Evolutionary conservation across 2,888 invertebrate species (phyloP).

Genomic region (Rugalucina vietnamica): DNA sequence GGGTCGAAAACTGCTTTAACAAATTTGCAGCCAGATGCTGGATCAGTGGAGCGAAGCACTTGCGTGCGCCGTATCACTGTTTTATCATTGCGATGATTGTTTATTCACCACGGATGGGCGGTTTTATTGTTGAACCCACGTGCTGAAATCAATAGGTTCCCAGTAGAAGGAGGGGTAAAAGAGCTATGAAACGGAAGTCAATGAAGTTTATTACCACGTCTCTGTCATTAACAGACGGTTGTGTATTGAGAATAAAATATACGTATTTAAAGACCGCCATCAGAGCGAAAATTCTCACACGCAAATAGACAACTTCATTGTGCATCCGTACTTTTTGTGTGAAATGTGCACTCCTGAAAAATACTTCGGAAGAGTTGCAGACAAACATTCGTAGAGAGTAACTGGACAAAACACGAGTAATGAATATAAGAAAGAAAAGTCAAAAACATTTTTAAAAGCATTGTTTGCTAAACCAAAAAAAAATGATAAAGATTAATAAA

Average conservation of each 20-base stretch:
- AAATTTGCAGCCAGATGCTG: conserved; percentile 51
- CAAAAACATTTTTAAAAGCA: no score
- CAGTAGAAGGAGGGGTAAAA: conserved; percentile 9
- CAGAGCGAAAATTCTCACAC: no score
- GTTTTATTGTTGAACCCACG: conserved; percentile 42
- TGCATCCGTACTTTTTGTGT: no score
- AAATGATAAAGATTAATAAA: no score
- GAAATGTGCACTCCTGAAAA: no score
- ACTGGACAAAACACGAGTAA: no score
- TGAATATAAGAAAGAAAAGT: no score
- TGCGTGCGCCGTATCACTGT: conserved; percentile 38
- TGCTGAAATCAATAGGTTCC: conserved; percentile 49
- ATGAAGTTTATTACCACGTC: neutral
- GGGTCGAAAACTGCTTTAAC: neutral
- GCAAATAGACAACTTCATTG: no score
- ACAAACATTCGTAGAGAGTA: no score
- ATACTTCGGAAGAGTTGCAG: no score
- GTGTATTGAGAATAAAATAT: conserved; percentile 1
- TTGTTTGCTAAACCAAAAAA: no score
- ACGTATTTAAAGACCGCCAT: no score
- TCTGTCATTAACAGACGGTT: neutral
- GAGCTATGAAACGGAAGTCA: neutral
- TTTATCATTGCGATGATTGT: conserved; percentile 59
- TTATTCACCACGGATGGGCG: conserved; percentile 49
- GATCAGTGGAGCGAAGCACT: conserved; percentile 32